Percentiles rank a stretch among this genome's conserved stretches.
These are phyloP conservation scores for Bradypodion pumilum DNA, from an alignment of 2,797 vertebrate genomes.

Conservation along the genomic window DNA sequence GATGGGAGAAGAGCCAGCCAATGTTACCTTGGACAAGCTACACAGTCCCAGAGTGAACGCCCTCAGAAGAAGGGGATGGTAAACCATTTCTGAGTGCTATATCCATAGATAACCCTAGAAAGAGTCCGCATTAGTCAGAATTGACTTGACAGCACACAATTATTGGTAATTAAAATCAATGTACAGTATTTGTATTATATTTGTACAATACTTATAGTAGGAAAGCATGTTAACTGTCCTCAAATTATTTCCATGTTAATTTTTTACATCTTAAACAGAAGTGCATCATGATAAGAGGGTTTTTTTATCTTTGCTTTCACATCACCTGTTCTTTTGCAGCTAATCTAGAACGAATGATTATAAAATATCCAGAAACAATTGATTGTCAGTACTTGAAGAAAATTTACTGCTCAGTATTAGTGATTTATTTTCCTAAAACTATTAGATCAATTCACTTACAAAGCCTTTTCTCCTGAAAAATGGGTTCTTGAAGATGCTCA, in stretches of 20 bases:
- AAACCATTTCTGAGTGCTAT: too few relatives aligned
- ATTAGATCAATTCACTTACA: conserved; percentile 13
- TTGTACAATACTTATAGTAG: background rate
- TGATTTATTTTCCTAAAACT: conserved; percentile 35
- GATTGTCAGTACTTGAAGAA: conserved; percentile 17
- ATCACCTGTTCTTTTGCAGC: background rate
- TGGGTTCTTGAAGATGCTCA: conserved; percentile 31
- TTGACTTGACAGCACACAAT: too few relatives aligned
- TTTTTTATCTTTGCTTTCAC: background rate
- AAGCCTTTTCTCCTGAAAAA: conserved; percentile 52
- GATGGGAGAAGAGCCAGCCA: too few relatives aligned
- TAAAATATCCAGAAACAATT: conserved; percentile 6
- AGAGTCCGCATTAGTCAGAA: too few relatives aligned
- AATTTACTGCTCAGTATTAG: background rate
- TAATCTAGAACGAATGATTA: background rate
- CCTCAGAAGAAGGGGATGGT: too few relatives aligned
- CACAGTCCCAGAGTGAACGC: too few relatives aligned
- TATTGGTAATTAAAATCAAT: conserved; percentile 4
- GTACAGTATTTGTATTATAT: background rate
- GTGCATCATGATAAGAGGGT: background rate
- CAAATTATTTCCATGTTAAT: background rate
- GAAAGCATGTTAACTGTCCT: background rate
- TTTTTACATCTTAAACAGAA: background rate
- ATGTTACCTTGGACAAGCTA: too few relatives aligned
- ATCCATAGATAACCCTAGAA: too few relatives aligned